phyloP scores from a whole-genome alignment of 2,113 vertebrate genomes.

The Coturnix japonica region DNA sequence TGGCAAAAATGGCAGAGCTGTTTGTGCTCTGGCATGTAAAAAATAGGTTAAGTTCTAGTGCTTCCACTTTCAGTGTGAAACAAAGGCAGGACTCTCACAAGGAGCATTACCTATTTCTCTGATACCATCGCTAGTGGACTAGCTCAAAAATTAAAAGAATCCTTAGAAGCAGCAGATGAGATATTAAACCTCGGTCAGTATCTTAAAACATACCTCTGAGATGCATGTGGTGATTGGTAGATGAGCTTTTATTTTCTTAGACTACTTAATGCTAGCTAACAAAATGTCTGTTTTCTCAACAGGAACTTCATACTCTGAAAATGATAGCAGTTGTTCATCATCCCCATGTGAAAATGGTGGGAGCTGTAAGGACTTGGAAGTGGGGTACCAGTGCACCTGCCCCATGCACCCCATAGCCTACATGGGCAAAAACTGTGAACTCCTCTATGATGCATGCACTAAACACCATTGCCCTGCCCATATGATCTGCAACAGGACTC shows the following conservation, averaged over 20 bases:
- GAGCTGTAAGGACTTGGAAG: slow-evolving; percentile 75
- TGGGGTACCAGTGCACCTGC: slow-evolving; percentile 81
- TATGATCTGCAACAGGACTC: slow-evolving; percentile 59
- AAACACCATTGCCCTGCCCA: slow-evolving; percentile 30
- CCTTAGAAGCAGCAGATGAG: neutral
- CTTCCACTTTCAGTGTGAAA: neutral
- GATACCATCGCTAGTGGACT: neutral
- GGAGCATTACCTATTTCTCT: neutral
- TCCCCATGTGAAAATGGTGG: slow-evolving; percentile 84
- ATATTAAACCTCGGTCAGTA: neutral
- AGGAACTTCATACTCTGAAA: slow-evolving; percentile 75
- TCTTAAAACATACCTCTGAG: neutral
- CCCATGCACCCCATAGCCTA: slow-evolving; percentile 72
- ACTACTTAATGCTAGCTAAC: neutral
- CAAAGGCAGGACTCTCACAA: neutral
- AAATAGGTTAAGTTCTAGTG: neutral
- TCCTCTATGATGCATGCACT: slow-evolving; percentile 79
- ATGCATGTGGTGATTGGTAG: neutral
- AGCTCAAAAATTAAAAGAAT: neutral
- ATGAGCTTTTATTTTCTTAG: neutral
- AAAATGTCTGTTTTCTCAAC: slow-evolving; percentile 28
- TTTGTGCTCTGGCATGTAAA: neutral
- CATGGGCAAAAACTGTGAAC: slow-evolving; percentile 79
- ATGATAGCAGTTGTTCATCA: slow-evolving; percentile 77
- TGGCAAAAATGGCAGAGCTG: neutral